phyloP scores from a whole-genome alignment of 53 echinoderm and acorn worm genomes.

The Astropecten irregularis region DNA sequence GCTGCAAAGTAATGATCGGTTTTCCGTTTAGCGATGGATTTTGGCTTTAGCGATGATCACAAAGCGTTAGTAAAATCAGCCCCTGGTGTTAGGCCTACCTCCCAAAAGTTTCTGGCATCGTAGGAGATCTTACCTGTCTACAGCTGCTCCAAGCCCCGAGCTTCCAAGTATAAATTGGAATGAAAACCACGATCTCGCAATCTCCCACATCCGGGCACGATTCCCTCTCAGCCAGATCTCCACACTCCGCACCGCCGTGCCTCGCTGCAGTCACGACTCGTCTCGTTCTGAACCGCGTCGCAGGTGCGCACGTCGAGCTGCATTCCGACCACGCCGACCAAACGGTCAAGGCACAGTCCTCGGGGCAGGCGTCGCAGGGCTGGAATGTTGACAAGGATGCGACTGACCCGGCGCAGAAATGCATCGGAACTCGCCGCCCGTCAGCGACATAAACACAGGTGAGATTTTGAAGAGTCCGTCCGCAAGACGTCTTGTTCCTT shows the following conservation, averaged over 20 bases:
- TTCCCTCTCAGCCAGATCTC: slow-evolving; percentile 69
- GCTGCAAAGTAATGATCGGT: too few species aligned
- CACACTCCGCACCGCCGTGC: slow-evolving; percentile 73
- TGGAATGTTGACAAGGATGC: background rate
- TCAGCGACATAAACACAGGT: slow-evolving; percentile 17
- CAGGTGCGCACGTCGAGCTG: slow-evolving; percentile 73
- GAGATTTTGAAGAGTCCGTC: background rate
- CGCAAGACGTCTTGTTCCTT: slow-evolving; percentile 2
- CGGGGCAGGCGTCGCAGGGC: slow-evolving; percentile 70
- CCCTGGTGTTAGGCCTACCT: too few species aligned
- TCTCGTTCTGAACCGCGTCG: slow-evolving; percentile 64
- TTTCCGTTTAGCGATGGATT: too few species aligned
- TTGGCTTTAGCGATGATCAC: too few species aligned
- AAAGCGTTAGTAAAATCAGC: too few species aligned
- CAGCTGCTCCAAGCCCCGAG: slow-evolving; percentile 95
- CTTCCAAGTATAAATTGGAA: slow-evolving; percentile 80
- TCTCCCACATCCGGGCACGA: slow-evolving; percentile 59
- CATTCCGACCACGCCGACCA: slow-evolving; percentile 88
- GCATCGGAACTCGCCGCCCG: slow-evolving; percentile 39
- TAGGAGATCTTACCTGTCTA: slow-evolving; percentile 83
- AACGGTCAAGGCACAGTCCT: slow-evolving; percentile 72
- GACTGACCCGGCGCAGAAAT: slow-evolving; percentile 53
- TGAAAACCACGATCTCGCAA: slow-evolving; percentile 62
- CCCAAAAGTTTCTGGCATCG: background rate
- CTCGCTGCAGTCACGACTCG: slow-evolving; percentile 63